Evolutionary conservation across 2,113 vertebrate species (phyloP).

Genomic region (Myotis yumanensis): DNA sequence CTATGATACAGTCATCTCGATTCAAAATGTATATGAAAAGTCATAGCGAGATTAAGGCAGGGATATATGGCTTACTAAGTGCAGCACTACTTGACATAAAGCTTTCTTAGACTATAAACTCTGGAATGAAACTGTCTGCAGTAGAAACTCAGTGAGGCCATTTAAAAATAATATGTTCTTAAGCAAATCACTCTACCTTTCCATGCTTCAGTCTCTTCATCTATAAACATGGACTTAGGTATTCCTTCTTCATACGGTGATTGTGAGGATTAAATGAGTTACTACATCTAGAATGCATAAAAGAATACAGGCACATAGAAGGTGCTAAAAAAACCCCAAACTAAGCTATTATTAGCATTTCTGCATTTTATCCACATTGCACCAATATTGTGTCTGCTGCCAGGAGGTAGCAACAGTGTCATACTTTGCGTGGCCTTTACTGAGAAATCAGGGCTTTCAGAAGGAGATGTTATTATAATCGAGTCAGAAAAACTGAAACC

Average conservation of each 20-base stretch:
- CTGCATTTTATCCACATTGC: neutral
- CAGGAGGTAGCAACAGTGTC: neutral
- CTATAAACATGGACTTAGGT: neutral
- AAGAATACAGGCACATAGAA: neutral
- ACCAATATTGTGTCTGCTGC: neutral
- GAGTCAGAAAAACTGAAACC: slow-evolving; percentile 23
- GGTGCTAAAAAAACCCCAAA: neutral
- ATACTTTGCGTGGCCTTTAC: neutral
- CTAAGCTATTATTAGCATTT: neutral
- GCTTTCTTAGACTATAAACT: neutral
- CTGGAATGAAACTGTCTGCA: neutral
- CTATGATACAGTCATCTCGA: neutral
- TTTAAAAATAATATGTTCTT: neutral
- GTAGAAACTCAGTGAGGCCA: neutral
- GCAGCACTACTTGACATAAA: neutral
- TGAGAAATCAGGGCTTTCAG: neutral
- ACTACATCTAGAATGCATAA: neutral
- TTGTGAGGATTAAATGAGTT: neutral
- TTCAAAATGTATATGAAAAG: neutral
- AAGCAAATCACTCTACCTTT: neutral
- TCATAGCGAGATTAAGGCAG: neutral
- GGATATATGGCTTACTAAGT: neutral
- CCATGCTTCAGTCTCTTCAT: neutral
- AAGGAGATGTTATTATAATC: neutral
- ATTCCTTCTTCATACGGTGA: neutral